Evolutionary conservation across 92 coral and sea anemone genomes (phyloP).

Genomic region (Nematostella vectensis): DNA sequence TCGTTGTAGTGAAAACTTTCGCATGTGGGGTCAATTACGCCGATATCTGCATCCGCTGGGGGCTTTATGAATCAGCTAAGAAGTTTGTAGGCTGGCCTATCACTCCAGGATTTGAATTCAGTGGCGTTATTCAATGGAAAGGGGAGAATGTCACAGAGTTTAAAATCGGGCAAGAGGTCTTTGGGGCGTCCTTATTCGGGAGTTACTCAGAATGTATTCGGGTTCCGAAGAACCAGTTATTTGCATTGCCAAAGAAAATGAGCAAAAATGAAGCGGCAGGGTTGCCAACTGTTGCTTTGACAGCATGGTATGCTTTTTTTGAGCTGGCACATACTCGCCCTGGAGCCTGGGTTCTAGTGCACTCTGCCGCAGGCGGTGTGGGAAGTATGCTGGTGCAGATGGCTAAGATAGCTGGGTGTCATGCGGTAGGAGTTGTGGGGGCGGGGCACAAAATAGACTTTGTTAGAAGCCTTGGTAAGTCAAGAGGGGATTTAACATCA

Average conservation of each 20-base stretch:
- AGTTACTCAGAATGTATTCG: constrained; percentile 67
- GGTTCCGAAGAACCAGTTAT: constrained; percentile 74
- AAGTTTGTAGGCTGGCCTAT: constrained; percentile 97
- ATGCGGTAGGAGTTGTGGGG: constrained; percentile 95
- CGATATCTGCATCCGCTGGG: constrained; percentile 92
- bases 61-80: constrained; percentile 83
- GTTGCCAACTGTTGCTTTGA: constrained; percentile 73
- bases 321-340: constrained; percentile 78
- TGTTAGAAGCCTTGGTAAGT: constrained; percentile 71
- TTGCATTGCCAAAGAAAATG: constrained; percentile 64
- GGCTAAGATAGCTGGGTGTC: constrained; percentile 94
- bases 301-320: constrained; percentile 98
- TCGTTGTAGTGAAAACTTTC: constrained; percentile 61
- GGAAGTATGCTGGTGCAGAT: constrained; percentile 95
- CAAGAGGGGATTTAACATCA: too few species aligned
- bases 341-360: constrained; percentile 87
- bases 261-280: constrained; percentile 75
- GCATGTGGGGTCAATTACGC: constrained; percentile 96
- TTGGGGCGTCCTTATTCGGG: constrained; percentile 88
- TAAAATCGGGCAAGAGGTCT: constrained; percentile 73
- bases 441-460: constrained; percentile 62
- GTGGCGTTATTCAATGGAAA: constrained; percentile 71
- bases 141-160: constrained; percentile 74
- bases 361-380: constrained; percentile 99
- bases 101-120: constrained; percentile 96